phyloP scores from a whole-genome alignment of 2,888 invertebrate genomes.

The Julus scanicus region DNA sequence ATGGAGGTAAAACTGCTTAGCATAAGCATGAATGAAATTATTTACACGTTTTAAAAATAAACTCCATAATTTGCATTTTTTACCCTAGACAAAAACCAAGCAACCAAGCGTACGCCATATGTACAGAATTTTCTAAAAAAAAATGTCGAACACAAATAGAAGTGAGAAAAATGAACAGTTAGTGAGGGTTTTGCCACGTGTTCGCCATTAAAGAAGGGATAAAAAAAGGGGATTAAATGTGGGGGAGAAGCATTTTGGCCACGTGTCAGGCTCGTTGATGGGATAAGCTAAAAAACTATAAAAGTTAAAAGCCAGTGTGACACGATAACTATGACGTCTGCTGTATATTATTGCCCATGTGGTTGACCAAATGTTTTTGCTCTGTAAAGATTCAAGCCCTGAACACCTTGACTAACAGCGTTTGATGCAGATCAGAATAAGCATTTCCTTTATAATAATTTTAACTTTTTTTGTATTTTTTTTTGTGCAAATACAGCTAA shows the following conservation, averaged over 20 bases:
- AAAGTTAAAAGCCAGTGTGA: not conserved
- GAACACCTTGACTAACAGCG: not conserved
- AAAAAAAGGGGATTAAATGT: not conserved
- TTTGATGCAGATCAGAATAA: no score
- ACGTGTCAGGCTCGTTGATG: not conserved
- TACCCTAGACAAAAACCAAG: not conserved
- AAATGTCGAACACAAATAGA: not conserved
- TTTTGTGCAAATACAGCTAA: no score
- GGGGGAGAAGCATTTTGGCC: not conserved
- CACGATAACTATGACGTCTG: not conserved
- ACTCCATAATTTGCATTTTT: not conserved
- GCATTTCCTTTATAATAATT: no score
- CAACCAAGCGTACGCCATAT: not conserved
- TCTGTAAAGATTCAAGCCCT: not conserved
- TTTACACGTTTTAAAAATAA: not conserved
- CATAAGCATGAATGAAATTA: not conserved
- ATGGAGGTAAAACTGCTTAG: not conserved
- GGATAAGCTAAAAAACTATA: not conserved
- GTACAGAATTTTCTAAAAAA: not conserved
- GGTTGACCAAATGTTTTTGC: not conserved
- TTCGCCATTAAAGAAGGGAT: not conserved
- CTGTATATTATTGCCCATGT: not conserved
- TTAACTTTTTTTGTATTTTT: no score
- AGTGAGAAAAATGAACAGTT: constrained; percentile 1
- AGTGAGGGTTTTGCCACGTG: not conserved